Evolutionary conservation across 2,113 vertebrate genomes (phyloP).

Genomic region (Eudorcas thomsonii): DNA sequence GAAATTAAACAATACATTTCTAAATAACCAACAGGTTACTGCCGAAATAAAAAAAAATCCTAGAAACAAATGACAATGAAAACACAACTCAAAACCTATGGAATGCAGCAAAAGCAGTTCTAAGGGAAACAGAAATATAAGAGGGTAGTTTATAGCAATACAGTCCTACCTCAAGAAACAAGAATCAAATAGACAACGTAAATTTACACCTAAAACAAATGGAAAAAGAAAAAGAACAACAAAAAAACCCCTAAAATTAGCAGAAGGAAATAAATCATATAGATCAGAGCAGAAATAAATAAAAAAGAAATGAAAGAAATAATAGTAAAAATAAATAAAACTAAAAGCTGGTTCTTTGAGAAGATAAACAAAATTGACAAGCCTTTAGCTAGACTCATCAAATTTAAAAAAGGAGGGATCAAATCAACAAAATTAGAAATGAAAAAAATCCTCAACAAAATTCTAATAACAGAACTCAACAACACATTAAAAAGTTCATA

Average conservation of each 20-base stretch:
- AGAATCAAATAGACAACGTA: background rate
- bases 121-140: background rate
- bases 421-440: background rate
- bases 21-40: background rate
- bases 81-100: background rate
- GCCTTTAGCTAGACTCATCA: background rate
- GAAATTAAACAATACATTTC: background rate
- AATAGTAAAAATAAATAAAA: background rate
- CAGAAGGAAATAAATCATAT: background rate
- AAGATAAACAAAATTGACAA: background rate
- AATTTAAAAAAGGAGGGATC: accelerated
- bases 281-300: background rate
- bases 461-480: background rate
- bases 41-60: background rate
- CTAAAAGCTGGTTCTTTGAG: background rate
- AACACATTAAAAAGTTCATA: background rate
- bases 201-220: background rate
- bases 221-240: background rate
- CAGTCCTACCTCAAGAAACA: background rate
- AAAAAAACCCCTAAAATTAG: background rate
- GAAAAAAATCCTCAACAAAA: background rate
- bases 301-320: background rate
- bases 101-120: background rate
- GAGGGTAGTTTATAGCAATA: background rate
- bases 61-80: background rate